Base-by-base conservation (phyloP, 2,797 vertebrate genomes). In the Sphenopsis melanotis region DNA sequence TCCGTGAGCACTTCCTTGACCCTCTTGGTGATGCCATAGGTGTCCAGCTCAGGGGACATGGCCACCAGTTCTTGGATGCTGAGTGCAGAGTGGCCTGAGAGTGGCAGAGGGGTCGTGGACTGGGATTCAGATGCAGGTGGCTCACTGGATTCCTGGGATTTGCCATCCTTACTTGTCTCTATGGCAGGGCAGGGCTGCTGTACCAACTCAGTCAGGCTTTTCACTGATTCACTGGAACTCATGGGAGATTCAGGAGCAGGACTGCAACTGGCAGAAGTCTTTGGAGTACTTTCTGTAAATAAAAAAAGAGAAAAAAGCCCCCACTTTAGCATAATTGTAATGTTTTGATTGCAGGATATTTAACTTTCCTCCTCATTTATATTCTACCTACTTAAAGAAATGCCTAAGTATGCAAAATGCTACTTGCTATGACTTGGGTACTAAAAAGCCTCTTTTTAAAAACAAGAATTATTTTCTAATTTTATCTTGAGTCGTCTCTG, bases 1-100 rank as follows among this genome's bases (percentile, higher is more conserved):
- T 99, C 99, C 0, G 99, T 99, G 94, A 99, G 98, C 96, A 99
- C 99, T 95, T 99, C 99, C 96, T 99, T 99, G 95, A 99, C 99
- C 97, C 99, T 98, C 98, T 99, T 99, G 46, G 99, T 99, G 94
- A 99, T 99, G 97, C 98, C 98, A 2, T 99, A 99, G 9, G 99
- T 99, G 91, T 99, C 99, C 59, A 99, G 98, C 97, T 99, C 99
- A 10, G 99, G 98, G 83, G 99, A 99, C 98, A 99, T 99, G 42
- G 99, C 99, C 7, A 99, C 99, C 96, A 99, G 97, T 78, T 99
- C 99, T 89, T 99, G 99, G 93, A 99, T 99, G 98, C 99, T 99
- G 96, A 99, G 98, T 41, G 99, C 98, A 0, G 99, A 98, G 93
- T 98, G 98, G 72, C 98, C 98, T 0, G 98, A 98, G 92, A 99